These are phyloP conservation scores for Alectoris magna DNA, from an alignment of 2,797 vertebrate genomes.

Conservation along the genomic window DNA sequence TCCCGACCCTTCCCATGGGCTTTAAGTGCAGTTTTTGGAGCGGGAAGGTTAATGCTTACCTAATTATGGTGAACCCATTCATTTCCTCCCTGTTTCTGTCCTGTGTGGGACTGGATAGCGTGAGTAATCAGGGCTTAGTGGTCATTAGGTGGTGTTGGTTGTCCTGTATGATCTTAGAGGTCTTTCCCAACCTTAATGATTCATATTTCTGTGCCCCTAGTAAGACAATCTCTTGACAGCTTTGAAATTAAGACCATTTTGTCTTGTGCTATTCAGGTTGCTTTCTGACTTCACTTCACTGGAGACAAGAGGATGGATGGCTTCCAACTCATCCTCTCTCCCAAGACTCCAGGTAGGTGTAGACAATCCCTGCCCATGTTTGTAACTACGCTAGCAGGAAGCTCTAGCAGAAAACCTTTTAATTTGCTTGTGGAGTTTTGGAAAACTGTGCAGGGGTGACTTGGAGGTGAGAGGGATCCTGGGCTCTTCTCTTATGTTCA, in stretches of 20 bases:
- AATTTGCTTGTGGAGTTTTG: not conserved
- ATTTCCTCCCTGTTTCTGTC: not conserved
- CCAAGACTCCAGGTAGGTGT: not conserved
- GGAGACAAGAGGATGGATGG: not conserved
- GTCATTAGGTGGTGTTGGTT: too few species aligned
- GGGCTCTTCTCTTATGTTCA: not conserved
- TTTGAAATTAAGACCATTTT: not conserved
- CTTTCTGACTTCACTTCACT: not conserved
- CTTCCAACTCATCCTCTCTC: not conserved
- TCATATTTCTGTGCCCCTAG: not conserved
- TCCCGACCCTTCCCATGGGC: not conserved
- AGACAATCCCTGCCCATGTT: not conserved
- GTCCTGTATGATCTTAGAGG: too few species aligned
- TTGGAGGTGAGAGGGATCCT: not conserved
- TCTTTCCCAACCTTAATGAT: too few species aligned
- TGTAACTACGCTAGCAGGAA: accelerated
- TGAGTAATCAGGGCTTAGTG: not conserved
- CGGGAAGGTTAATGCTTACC: not conserved
- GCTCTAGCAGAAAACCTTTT: not conserved
- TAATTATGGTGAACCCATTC: not conserved
- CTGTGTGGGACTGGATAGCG: not conserved
- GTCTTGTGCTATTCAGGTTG: not conserved
- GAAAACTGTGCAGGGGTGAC: not conserved
- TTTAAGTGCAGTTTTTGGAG: not conserved
- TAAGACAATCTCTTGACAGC: not conserved